phyloP scores from a whole-genome alignment of 2,888 invertebrate species.

The Erebia aethiops region DNA sequence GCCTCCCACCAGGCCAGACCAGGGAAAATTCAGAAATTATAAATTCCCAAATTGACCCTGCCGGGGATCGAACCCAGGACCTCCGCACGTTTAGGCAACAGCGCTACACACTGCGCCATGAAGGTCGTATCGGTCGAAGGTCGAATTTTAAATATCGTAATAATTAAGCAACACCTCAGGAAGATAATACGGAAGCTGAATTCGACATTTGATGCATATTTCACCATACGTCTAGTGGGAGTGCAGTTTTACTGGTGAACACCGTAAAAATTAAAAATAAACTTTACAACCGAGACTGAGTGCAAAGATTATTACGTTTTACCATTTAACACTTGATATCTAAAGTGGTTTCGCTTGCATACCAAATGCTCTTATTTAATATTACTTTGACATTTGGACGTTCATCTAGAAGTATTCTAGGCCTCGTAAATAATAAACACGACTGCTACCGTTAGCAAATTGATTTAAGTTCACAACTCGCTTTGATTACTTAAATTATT shows the following conservation, averaged over 20 bases:
- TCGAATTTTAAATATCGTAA: too few species aligned
- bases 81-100: too few species aligned
- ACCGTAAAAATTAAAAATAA: constrained; percentile 13
- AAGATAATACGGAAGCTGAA: too few species aligned
- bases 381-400: constrained; percentile 33
- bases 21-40: too few species aligned
- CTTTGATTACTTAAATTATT: constrained; percentile 21
- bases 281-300: constrained; percentile 17
- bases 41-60: too few species aligned
- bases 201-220: neutral
- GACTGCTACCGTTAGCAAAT: constrained; percentile 32
- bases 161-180: too few species aligned
- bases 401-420: constrained; percentile 23
- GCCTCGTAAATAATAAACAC: constrained; percentile 22
- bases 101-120: too few species aligned
- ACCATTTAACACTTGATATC: constrained; percentile 19
- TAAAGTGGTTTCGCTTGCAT: constrained; percentile 16
- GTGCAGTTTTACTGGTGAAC: neutral
- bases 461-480: constrained; percentile 25
- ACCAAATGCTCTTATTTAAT: constrained; percentile 33
- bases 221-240: neutral
- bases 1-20: too few species aligned
- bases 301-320: constrained; percentile 23
- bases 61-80: too few species aligned
- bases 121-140: too few species aligned